Conservation (phyloP, 2,888 invertebrate genomes). For the Nemurella pictetii region DNA sequence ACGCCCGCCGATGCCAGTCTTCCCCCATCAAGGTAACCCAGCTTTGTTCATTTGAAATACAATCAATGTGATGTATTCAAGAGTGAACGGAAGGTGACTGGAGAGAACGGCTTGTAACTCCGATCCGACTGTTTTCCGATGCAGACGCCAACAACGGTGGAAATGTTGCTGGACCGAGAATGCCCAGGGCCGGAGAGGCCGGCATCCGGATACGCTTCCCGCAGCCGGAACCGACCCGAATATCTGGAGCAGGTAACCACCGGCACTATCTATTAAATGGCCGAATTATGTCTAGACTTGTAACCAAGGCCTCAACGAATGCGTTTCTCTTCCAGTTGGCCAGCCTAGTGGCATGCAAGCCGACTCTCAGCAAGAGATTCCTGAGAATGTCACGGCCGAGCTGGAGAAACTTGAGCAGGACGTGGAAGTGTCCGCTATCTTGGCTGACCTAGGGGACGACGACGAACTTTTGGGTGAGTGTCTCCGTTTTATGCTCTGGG, state of each 20-base stretch:
- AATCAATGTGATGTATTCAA: too few relatives aligned
- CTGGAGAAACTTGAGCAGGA: conserved; percentile 70
- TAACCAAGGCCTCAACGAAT: background rate
- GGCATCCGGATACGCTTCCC: conserved; percentile 9
- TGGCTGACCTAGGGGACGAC: conserved; percentile 83
- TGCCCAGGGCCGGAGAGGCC: conserved; percentile 7
- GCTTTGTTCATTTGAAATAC: background rate
- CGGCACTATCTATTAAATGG: too few relatives aligned
- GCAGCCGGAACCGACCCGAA: background rate
- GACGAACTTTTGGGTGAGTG: conserved; percentile 71
- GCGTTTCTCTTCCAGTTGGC: too few relatives aligned
- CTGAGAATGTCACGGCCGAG: conserved; percentile 69
- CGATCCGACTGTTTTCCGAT: too few relatives aligned
- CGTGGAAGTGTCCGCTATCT: conserved; percentile 74
- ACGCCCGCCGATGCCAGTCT: conserved; percentile 41
- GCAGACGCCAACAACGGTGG: conserved; percentile 21
- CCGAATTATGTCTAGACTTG: background rate
- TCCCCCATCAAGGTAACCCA: conserved; percentile 36
- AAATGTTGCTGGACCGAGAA: conserved; percentile 15
- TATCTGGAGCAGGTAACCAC: background rate
- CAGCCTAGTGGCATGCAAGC: conserved; percentile 46
- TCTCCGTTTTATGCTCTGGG: background rate
- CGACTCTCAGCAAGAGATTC: conserved; percentile 58
- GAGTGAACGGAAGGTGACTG: background rate
- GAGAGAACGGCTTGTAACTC: too few relatives aligned